These are phyloP conservation scores for Chrysotoxum bicinctum DNA, from an alignment of 2,888 invertebrate species.

Conservation along the genomic window DNA sequence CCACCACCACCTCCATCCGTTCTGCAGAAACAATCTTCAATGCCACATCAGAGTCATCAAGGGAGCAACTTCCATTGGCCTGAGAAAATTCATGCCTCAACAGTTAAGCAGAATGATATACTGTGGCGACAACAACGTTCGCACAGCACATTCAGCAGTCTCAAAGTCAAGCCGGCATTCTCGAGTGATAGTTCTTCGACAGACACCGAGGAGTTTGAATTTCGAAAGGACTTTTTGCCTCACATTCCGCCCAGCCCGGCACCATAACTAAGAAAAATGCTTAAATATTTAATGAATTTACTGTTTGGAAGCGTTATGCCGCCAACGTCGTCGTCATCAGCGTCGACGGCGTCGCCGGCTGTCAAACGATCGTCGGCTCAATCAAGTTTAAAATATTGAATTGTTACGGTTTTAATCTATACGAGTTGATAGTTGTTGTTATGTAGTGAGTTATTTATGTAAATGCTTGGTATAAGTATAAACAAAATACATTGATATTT, in stretches of 20 bases:
- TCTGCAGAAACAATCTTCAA: constrained; percentile 50
- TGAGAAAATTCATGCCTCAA: constrained; percentile 81
- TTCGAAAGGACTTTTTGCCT: constrained; percentile 79
- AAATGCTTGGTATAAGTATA: constrained; percentile 13
- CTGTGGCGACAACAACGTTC: constrained; percentile 79
- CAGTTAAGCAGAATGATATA: constrained; percentile 81
- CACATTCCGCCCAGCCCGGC: constrained; percentile 82
- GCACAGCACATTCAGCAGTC: constrained; percentile 68
- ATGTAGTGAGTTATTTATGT: constrained; percentile 25
- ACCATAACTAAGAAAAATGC: constrained; percentile 82
- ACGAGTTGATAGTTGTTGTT: constrained; percentile 44
- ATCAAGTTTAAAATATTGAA: constrained; percentile 59
- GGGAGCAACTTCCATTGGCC: constrained; percentile 80
- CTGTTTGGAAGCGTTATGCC: constrained; percentile 75
- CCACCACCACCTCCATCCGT: constrained; percentile 68
- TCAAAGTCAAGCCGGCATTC: constrained; percentile 75
- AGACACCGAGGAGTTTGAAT: constrained; percentile 81
- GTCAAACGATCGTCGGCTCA: constrained; percentile 47
- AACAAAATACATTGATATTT: neutral
- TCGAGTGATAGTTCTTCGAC: constrained; percentile 81
- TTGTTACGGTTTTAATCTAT: constrained; percentile 34
- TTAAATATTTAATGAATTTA: constrained; percentile 81
- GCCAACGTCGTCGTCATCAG: constrained; percentile 53
- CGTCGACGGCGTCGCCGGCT: constrained; percentile 47
- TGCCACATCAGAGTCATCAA: constrained; percentile 32